Evolutionary conservation across 2,888 invertebrate species (phyloP), one percentile per base, ranked within the genome.

Genomic region (Ceratothoa steindachneri): DNA sequence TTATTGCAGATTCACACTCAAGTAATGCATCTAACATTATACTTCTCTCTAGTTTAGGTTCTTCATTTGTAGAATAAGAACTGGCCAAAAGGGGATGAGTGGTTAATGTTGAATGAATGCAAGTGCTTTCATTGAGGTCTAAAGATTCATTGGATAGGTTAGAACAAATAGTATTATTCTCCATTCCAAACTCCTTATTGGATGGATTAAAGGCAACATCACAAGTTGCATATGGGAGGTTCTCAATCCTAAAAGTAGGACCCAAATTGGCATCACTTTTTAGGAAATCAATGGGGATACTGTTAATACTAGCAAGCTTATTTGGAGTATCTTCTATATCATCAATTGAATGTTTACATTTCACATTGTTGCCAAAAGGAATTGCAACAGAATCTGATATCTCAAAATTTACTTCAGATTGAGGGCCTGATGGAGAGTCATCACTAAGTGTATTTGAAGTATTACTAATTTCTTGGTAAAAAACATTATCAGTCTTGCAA

Each of bases 321-420:
- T 15, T 24, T 24, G 60, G 3, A 24, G 19, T 24, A 60, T 60
- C 60, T 24, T 24, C 27, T 60, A 12, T n/a, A 12, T 60, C 24
- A 22, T 15, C 22, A 24, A 15, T 60, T 24, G 60, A 24, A 60
- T 24, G 22, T 24, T 60, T 24, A n/a, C 27, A 41, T 41, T 66
- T 41, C n/a, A 2, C 15, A 64, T 41, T 24, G 4, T 31, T 27
- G 12, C 73, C 73, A 19, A 78, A 67, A 60, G 75, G 71, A 41
- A 75, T 75, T 12, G 72, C 78, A 24, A 78, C 78, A 64, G 78
- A 75, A 64, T 78, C 78, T 24, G 78, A 78, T 24, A 78, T 78
- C 29, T 72, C 75, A 19, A 78, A 69, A 67, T 75, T 74, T 12
- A 78, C 41, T 15, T 75, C 70, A 2, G 75, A 73, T 15, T 67